A percentile compares a stretch with the other conserved stretches of the same genome.
These are phyloP conservation scores for Pocillopora grandis DNA, from an alignment of 92 coral and sea anemone species.

Conservation along the genomic window DNA sequence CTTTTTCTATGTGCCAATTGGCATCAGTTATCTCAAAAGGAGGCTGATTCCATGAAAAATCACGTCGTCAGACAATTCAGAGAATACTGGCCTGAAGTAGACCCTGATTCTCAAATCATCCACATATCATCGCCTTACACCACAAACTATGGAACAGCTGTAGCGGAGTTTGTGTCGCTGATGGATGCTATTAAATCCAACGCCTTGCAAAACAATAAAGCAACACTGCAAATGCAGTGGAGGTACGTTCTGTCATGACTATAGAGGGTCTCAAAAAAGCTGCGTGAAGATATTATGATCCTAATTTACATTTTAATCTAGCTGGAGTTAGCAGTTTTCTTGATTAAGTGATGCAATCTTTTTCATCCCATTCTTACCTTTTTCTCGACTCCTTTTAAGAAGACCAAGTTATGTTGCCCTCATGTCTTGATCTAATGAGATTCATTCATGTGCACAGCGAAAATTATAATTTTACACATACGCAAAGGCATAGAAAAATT, in stretches of 20 bases:
- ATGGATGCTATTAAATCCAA: slow-evolving; percentile 25
- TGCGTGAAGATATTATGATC: background rate
- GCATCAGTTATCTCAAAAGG: slow-evolving; percentile 38
- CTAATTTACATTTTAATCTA: too few relatives aligned
- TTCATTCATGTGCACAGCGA: too few relatives aligned
- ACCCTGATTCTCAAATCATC: slow-evolving; percentile 41
- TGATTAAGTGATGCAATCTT: too few relatives aligned
- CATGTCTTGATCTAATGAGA: too few relatives aligned
- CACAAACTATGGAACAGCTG: background rate
- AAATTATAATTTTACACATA: too few relatives aligned
- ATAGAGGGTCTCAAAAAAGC: background rate
- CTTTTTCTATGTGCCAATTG: slow-evolving; percentile 54
- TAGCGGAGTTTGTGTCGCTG: slow-evolving; percentile 27
- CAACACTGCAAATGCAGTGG: slow-evolving; percentile 40
- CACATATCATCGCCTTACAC: slow-evolving; percentile 46
- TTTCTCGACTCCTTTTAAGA: too few relatives aligned
- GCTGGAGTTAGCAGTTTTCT: too few relatives aligned
- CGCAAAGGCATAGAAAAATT: too few relatives aligned
- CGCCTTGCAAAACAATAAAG: slow-evolving; percentile 39
- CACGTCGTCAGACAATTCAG: slow-evolving; percentile 3
- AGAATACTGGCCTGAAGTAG: slow-evolving; percentile 40
- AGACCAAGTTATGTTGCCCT: too few relatives aligned
- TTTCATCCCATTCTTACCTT: too few relatives aligned
- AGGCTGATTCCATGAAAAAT: slow-evolving; percentile 19
- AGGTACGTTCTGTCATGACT: background rate